phyloP scores from a whole-genome alignment of 64 coral and sea anemone genomes.

The Trachythela sp. region DNA sequence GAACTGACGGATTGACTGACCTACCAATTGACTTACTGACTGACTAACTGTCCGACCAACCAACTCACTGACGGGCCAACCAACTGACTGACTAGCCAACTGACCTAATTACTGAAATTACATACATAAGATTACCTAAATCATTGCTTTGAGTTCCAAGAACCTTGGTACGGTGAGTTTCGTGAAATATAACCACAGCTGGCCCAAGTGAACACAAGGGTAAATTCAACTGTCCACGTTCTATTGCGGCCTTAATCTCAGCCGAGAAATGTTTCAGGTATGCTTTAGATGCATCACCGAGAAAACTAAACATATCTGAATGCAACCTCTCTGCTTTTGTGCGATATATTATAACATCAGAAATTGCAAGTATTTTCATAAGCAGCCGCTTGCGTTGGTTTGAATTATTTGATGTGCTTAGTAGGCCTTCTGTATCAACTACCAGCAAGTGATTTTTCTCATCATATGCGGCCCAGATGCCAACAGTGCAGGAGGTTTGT shows the following conservation, averaged over 20 bases:
- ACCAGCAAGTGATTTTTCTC: conserved; percentile 49
- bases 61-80: no score
- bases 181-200: conserved; percentile 95
- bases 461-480: conserved; percentile 97
- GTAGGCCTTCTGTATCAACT: conserved; percentile 91
- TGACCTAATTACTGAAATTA: no score
- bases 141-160: conserved; percentile 46
- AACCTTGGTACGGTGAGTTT: conserved; percentile 85
- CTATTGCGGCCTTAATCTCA: conserved; percentile 65
- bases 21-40: no score
- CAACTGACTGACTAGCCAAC: no score
- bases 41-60: no score
- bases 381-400: conserved; percentile 75
- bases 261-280: conserved; percentile 94
- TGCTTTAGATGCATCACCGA: conserved; percentile 92
- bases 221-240: conserved; percentile 73
- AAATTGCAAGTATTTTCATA: conserved; percentile 90
- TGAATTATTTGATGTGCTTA: conserved; percentile 81
- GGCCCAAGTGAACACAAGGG: conserved; percentile 87
- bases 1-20: no score
- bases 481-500: conserved; percentile 90
- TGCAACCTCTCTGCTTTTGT: conserved; percentile 15
- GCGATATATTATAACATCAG: conserved; percentile 66
- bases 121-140: no score
- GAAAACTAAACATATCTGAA: conserved; percentile 92